Conservation (phyloP, 2,888 invertebrate species). For the Lithophane semibrunnea region DNA sequence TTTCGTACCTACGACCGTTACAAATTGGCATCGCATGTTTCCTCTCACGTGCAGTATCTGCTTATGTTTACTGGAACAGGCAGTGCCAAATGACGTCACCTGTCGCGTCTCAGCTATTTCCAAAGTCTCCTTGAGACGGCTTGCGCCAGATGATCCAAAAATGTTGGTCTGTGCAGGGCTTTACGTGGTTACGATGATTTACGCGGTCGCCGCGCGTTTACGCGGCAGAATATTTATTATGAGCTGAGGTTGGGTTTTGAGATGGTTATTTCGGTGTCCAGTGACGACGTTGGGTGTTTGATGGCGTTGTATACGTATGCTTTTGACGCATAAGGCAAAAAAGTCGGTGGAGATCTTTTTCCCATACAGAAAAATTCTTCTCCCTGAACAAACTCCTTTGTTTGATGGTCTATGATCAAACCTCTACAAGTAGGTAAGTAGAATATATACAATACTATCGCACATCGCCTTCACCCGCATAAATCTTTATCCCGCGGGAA, state of each 20-base stretch:
- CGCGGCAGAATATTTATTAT: slow-evolving; percentile 13
- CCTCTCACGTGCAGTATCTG: slow-evolving; percentile 53
- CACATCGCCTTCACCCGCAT: too few relatives aligned
- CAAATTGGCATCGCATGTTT: slow-evolving; percentile 60
- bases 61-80: slow-evolving; percentile 65
- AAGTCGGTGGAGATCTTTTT: neutral
- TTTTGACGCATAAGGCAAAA: neutral
- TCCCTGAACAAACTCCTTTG: too few relatives aligned
- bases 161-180: slow-evolving; percentile 53
- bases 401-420: neutral
- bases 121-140: slow-evolving; percentile 70
- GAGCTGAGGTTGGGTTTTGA: neutral
- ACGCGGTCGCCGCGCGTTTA: slow-evolving; percentile 18
- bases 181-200: slow-evolving; percentile 51
- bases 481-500: too few relatives aligned
- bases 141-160: slow-evolving; percentile 66
- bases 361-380: neutral
- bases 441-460: neutral
- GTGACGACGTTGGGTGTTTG: slow-evolving; percentile 15
- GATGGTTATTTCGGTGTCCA: slow-evolving; percentile 25
- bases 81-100: slow-evolving; percentile 74
- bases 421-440: neutral
- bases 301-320: neutral
- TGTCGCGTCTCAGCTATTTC: slow-evolving; percentile 71
- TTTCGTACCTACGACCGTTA: slow-evolving; percentile 23